Evolutionary conservation across 2,888 invertebrate species (phyloP).

Genomic region (Ametastegia equiseti): DNA sequence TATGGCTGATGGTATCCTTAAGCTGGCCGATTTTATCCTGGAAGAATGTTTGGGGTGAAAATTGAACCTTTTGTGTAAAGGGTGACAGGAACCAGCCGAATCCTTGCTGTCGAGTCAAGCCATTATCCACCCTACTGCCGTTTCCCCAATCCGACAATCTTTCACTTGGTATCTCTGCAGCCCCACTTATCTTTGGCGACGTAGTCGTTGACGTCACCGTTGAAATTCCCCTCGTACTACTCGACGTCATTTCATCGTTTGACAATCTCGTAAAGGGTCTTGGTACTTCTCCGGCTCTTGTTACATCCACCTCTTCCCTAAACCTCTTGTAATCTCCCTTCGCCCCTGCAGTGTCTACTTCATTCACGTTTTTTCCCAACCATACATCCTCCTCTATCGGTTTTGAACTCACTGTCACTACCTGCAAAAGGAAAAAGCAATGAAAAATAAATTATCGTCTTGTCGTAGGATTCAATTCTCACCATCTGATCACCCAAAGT

Average conservation of each 20-base stretch:
- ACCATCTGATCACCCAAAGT: too few species aligned
- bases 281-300: not conserved
- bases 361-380: conserved; percentile 54
- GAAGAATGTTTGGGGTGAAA: conserved; percentile 63
- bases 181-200: not conserved
- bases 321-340: conserved; percentile 20
- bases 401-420: conserved; percentile 50
- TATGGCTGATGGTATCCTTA: conserved; percentile 57
- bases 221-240: not conserved
- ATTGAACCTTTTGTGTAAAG: conserved; percentile 62
- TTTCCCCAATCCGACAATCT: not conserved
- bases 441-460: too few species aligned
- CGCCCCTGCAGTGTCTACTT: conserved; percentile 55
- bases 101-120: conserved; percentile 6
- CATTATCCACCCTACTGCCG: not conserved
- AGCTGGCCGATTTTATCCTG: conserved; percentile 60
- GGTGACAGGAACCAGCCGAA: conserved; percentile 59
- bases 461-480: too few species aligned
- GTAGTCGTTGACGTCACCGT: not conserved
- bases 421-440: not conserved
- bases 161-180: not conserved
- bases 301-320: not conserved
- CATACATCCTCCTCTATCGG: conserved; percentile 55
- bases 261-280: conserved; percentile 1
- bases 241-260: conserved; percentile 9